Evolutionary conservation across 2,797 vertebrate species (phyloP), one percentile per base, ranked within the genome.

Genomic region (Bovichtus diacanthus): DNA sequence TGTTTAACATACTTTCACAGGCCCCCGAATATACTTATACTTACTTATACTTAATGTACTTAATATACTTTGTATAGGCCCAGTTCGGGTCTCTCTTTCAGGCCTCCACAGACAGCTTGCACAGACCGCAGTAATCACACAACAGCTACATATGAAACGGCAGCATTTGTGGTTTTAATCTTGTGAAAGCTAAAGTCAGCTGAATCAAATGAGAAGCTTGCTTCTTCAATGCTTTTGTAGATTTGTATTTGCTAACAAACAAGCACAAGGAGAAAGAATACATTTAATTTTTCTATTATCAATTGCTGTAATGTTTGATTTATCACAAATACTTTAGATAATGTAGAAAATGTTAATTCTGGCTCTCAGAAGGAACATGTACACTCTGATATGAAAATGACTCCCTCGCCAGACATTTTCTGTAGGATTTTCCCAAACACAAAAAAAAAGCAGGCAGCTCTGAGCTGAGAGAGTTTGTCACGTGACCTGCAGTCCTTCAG

Each of bases 401-500:
- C 31, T 56, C 8, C 12, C 29, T 55, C 3, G 12, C n/a, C 7
- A 29, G 9, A 43, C 6, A 36, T 46, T 58, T 70, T 59, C 31
- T 21, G 38, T 2, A 2, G 49, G 58, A 29, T 67, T 56, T 50
- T 62, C 21, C 58, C 11, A 36, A 50, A 23, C 7, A 16, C 47
- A 62, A 44, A 9, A 47, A 49, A 55, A n/a, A n/a, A 34, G 61
- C 12, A 50, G 60, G 56, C 49, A 39, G 61, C 46, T 63, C 55
- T 41, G 47, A 66, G 66, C 72, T 56, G 31, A 78, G 61, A 79
- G 74, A 74, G 13, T 49, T 55, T 10, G 27, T 77, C 74, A 78
- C 49, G 62, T 87, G 81, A 86, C 78, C 62, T 3, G 0, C n/a
- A 65, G 71, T 74, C 74, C 77, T 74, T 75, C 70, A 73, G 68